Percentiles rank a stretch among this genome's conserved stretches.
Conservation (phyloP, 2,797 vertebrate species). For the Sphenodon punctatus region DNA sequence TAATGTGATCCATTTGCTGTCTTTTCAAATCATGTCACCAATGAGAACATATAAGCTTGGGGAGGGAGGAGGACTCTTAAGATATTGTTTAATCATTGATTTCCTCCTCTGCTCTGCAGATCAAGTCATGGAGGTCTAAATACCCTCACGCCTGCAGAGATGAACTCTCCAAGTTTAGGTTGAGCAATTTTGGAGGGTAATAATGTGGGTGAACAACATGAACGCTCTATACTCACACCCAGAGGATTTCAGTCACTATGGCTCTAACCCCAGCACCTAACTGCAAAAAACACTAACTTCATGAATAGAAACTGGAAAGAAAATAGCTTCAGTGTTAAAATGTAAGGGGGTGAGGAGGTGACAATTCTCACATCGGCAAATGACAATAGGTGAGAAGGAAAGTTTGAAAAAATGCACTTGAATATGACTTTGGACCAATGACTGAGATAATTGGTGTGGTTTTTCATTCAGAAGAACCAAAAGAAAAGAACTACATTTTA, state of each 20-base stretch:
- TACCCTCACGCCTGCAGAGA: neutral
- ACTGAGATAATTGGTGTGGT: neutral
- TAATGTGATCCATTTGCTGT: neutral
- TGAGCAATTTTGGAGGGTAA: neutral
- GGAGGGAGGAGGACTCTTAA: too few relatives aligned
- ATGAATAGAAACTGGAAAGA: neutral
- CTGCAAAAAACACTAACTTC: neutral
- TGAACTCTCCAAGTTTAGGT: neutral
- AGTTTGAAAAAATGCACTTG: neutral
- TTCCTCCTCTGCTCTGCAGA: neutral
- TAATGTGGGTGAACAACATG: neutral
- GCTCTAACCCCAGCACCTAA: neutral
- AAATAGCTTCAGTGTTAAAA: neutral
- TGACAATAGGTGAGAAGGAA: neutral
- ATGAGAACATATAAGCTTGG: neutral
- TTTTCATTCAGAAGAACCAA: neutral
- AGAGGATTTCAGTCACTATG: accelerated
- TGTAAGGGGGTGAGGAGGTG: neutral
- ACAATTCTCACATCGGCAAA: neutral
- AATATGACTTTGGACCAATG: neutral
- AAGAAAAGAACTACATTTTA: neutral
- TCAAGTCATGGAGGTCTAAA: neutral
- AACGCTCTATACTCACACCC: neutral
- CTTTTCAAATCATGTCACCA: neutral
- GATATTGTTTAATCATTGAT: neutral